These are phyloP conservation scores for Sander vitreus DNA, from an alignment of 2,113 vertebrate species.

Conservation along the genomic window DNA sequence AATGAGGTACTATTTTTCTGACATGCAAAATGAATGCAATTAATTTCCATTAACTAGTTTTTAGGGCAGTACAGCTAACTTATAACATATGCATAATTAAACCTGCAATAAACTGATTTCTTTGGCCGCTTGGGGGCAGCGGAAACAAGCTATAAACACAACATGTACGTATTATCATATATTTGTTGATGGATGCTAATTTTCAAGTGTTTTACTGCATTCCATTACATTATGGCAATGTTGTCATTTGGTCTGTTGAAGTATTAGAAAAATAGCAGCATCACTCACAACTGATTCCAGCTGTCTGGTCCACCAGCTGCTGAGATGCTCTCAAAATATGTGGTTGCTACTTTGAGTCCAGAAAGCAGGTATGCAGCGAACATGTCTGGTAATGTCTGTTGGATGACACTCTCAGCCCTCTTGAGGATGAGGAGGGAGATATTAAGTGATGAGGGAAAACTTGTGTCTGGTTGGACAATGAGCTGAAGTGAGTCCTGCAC, in stretches of 20 bases:
- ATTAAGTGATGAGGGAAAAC: constrained; percentile 57
- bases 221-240: neutral
- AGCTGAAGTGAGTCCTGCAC: constrained; percentile 66
- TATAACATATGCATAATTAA: neutral
- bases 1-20: neutral
- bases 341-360: constrained; percentile 46
- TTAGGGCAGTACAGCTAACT: neutral
- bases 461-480: constrained; percentile 61
- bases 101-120: neutral
- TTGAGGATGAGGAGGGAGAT: constrained; percentile 60
- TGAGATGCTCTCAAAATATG: constrained; percentile 72
- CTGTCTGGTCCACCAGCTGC: constrained; percentile 49
- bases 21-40: neutral
- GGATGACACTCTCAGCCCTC: constrained; percentile 55
- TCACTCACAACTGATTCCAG: constrained; percentile 82
- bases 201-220: neutral
- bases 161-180: neutral
- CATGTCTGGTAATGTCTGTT: constrained; percentile 35
- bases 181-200: neutral
- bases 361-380: constrained; percentile 56
- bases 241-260: neutral
- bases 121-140: neutral
- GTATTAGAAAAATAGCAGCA: neutral
- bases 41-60: neutral
- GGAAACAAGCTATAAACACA: neutral